Evolutionary conservation across 2,888 invertebrate species (phyloP), one percentile per base, ranked within the genome.

Genomic region (Heterodera filipjevi): DNA sequence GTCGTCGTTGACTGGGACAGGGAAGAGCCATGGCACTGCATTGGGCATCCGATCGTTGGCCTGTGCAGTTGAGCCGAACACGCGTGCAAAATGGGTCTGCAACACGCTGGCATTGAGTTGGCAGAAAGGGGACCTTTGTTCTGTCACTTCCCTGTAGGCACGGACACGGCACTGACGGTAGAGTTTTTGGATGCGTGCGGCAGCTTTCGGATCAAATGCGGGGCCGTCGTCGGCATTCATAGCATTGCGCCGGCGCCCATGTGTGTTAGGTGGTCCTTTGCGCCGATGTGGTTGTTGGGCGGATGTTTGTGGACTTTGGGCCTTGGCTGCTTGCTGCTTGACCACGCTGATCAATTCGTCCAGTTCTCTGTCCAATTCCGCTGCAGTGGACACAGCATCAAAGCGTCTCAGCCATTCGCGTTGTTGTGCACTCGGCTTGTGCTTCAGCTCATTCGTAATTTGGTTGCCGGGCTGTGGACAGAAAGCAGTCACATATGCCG

Each of bases 121-220:
- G 32, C 68, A 68, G 8, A 68, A 32, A 19, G 68, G 33, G 6
- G 68, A 68, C 5, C 2, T 3, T 19, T 33, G 35, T 12, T 68
- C 68, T 0, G 68, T 68, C 0, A 68, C 12, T 32, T 68, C 68
- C 39, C 70, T 3, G 33, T 35, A 68, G 1, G 70, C 70, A 6
- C 70, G 32, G 0, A 16, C n/a, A 8, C 70, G 70, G 8, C 33
- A 68, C 19, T 16, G 19, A 12, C 70, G 70, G 39, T 68, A 68
- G 22, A 68, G 70, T n/a, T 32, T 32, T 32, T 68, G 68, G 14
- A 68, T 68, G 5, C 68, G 68, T 49, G 46, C 46, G 19, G 49
- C 49, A 0, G 49, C 89, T 59, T 90, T 78, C 88, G 49, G 2
- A 49, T 49, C 49, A 49, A 49, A 49, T 49, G 49, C 12, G 3